Percentiles rank a stretch among this genome's conserved stretches.
Conservation (phyloP, 2,888 invertebrate genomes). For the Andrena hattorfiana region DNA sequence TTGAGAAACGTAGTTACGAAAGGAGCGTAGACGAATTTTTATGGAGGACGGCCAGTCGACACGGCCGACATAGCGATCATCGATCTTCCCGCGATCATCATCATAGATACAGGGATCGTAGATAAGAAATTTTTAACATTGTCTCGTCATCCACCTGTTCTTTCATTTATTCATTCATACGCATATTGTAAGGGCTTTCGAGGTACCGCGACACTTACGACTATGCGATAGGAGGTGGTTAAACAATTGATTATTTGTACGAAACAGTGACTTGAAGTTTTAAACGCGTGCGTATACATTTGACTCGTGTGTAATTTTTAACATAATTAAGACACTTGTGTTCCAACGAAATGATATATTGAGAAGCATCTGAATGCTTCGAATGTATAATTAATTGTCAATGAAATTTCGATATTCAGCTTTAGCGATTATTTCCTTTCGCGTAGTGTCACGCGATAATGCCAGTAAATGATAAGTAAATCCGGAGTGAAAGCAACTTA, state of each 20-base stretch:
- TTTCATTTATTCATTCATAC: constrained; percentile 38
- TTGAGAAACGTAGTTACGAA: constrained; percentile 94
- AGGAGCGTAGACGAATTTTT: constrained; percentile 95
- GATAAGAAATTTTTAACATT: constrained; percentile 81
- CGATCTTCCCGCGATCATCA: constrained; percentile 87
- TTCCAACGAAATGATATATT: constrained; percentile 22
- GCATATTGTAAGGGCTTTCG: constrained; percentile 57
- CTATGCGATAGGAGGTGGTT: constrained; percentile 24
- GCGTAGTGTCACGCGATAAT: not conserved
- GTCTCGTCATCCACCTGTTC: constrained; percentile 29
- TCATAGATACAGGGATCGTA: constrained; percentile 88
- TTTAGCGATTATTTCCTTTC: constrained; percentile 15
- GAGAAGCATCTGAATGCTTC: constrained; percentile 3
- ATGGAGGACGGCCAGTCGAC: constrained; percentile 91
- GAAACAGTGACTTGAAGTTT: constrained; percentile 23
- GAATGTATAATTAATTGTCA: not conserved
- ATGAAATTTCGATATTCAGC: constrained; percentile 23
- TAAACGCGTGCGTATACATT: constrained; percentile 19
- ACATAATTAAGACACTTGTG: constrained; percentile 10
- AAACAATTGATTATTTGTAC: constrained; percentile 24
- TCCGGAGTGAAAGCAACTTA: constrained; percentile 9
- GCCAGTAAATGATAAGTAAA: not conserved
- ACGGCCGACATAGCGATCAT: constrained; percentile 85
- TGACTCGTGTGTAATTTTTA: constrained; percentile 18
- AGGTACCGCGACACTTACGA: constrained; percentile 33